Conservation (phyloP, 2,797 vertebrate genomes). For the Leptodon cayanensis region DNA sequence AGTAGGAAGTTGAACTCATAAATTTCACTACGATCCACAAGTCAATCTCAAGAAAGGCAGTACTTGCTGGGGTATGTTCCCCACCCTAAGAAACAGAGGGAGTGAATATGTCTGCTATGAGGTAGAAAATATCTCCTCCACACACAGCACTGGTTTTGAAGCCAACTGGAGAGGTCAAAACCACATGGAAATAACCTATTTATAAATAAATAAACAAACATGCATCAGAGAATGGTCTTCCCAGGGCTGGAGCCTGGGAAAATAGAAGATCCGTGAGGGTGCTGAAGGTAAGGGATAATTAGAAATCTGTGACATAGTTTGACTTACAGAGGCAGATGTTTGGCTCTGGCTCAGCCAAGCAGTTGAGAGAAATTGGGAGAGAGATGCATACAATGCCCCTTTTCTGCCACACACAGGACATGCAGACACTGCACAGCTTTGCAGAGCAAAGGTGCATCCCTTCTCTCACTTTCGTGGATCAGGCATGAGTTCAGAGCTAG, state of each 20-base stretch:
- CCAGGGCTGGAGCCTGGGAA: background rate
- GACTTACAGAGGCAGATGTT: background rate
- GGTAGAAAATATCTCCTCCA: background rate
- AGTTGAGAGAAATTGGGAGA: background rate
- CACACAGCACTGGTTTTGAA: background rate
- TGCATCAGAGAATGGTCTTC: background rate
- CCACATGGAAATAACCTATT: background rate
- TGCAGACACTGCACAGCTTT: background rate
- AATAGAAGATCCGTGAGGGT: background rate
- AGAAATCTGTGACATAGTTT: background rate
- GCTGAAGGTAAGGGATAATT: background rate
- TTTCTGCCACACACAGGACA: rapidly evolving
- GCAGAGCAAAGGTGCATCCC: background rate
- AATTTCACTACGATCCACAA: background rate
- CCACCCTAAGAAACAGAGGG: background rate
- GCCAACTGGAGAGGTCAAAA: background rate
- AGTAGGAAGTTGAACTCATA: background rate
- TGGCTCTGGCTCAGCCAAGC: background rate
- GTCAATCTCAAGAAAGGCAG: background rate
- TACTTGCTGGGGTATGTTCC: background rate
- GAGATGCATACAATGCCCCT: background rate
- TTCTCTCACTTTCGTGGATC: background rate
- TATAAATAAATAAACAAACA: background rate
- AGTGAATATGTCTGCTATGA: background rate
- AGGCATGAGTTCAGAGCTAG: background rate